These are phyloP conservation scores for Molanna angustata DNA, from an alignment of 2,888 invertebrate genomes.

Conservation along the genomic window DNA sequence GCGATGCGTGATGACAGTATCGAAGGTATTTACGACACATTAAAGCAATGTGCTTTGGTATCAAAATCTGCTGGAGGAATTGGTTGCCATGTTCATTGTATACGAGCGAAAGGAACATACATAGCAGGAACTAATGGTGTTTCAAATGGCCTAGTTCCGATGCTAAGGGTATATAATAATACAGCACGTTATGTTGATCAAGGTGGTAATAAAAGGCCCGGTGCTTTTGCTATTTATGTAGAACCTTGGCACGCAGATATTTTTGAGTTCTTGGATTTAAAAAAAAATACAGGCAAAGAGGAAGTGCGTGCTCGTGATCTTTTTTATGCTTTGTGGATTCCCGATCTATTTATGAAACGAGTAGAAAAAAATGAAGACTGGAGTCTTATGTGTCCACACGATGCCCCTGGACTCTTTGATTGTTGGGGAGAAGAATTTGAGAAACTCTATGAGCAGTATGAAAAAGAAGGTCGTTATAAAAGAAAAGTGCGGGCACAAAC, in stretches of 20 bases:
- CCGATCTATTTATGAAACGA: slow-evolving; percentile 96
- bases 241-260: slow-evolving; percentile 99
- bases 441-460: slow-evolving; percentile 80
- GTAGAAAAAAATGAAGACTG: slow-evolving; percentile 81
- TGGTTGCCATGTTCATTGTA: slow-evolving; percentile 94
- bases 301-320: slow-evolving; percentile 92
- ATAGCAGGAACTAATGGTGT: slow-evolving; percentile 93
- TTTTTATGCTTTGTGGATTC: slow-evolving; percentile 97
- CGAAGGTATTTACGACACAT: slow-evolving; percentile 90
- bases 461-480: slow-evolving; percentile 69
- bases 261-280: slow-evolving; percentile 91
- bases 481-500: slow-evolving; percentile 77
- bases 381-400: slow-evolving; percentile 97
- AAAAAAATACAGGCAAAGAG: slow-evolving; percentile 95
- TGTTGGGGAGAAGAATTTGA: slow-evolving; percentile 97
- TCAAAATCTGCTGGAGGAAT: slow-evolving; percentile 98
- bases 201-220: slow-evolving; percentile 96
- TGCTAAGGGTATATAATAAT: slow-evolving; percentile 93
- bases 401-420: slow-evolving; percentile 86
- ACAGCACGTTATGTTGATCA: slow-evolving; percentile 97
- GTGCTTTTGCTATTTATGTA: slow-evolving; percentile 95
- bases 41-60: slow-evolving; percentile 90
- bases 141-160: slow-evolving; percentile 94
- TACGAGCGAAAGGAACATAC: slow-evolving; percentile 85
- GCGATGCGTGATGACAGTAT: slow-evolving; percentile 95